phyloP scores from a whole-genome alignment of 2,797 vertebrate genomes.

The Leucoraja ocellata region DNA sequence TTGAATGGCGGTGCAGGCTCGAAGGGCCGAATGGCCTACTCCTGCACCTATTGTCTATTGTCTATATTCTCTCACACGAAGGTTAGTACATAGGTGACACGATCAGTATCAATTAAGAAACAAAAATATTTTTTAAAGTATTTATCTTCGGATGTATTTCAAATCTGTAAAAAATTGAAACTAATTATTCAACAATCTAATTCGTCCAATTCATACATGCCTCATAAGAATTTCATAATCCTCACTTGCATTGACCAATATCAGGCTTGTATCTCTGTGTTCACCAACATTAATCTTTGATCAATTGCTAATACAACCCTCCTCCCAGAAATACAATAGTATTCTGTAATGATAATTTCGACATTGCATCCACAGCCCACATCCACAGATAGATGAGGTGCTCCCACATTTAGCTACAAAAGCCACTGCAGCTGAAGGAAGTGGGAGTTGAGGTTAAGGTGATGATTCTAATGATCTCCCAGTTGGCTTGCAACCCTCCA shows the following conservation, averaged over 20 bases:
- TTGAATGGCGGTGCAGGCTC: no score
- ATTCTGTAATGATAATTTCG: neutral
- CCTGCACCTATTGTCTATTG: no score
- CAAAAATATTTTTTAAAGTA: neutral
- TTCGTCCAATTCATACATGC: neutral
- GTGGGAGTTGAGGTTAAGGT: no score
- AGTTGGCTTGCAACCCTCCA: no score
- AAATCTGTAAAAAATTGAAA: neutral
- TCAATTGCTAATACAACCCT: neutral
- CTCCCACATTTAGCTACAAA: neutral
- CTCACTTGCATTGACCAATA: neutral
- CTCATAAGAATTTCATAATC: neutral
- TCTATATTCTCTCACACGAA: neutral
- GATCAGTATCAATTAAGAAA: neutral
- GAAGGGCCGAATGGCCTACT: no score
- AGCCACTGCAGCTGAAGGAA: no score
- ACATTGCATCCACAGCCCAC: neutral
- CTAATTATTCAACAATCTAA: neutral
- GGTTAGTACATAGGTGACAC: neutral
- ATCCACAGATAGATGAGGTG: neutral
- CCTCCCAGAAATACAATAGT: neutral
- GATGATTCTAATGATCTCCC: no score
- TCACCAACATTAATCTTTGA: neutral
- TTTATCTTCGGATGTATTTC: neutral
- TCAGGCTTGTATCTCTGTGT: neutral